Base-by-base conservation (phyloP, 2,797 vertebrate species). In the Allobates femoralis region DNA sequence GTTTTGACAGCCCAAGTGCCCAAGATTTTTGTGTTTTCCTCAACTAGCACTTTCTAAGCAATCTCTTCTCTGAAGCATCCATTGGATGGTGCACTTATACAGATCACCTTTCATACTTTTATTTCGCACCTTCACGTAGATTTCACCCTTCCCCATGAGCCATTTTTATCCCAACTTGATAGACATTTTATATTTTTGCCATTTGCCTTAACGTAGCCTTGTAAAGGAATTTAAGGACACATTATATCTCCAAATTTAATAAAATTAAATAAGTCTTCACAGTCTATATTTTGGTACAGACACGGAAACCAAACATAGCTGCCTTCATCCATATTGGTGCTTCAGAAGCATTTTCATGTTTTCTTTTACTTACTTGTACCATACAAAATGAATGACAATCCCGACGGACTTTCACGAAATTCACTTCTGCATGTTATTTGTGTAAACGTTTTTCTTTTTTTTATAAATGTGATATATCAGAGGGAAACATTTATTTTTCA, bases 401-500 rank as follows among this genome's bases (percentile, higher is more conserved):
- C 21, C 3, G 76, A 4, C 60, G 0, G 79, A 76, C 46, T 86
- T 89, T 78, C 77, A 89, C n/a, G 5, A 55, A 21, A 10, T 28
- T 89, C 87, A 0, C 90, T 89, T 88, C 88, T 64, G 90, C 90
- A 51, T 64, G 87, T 60, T 76, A 67, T 74, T n/a, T 83, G 69
- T 88, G 90, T 76, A 67, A 69, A 69, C 19, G n/a, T 30, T 90
- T 85, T 89, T 81, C 73, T 60, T 51, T 79, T 46, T 46, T 46
- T 46, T 46, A 5, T 46, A 89, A 89, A 90, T 91, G 88, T 91
- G 92, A 90, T 92, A 91, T 91, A 81, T 82, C 88, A 88, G 88
- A 91, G 90, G 90, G 84, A 91, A 87, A 90, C 60, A 88, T 92
- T 90, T 92, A 92, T 91, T 92, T 93, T 92, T 92, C 91, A 92